phyloP scores from a whole-genome alignment of 2,888 invertebrate species.

The Cremastinae sp. region DNA sequence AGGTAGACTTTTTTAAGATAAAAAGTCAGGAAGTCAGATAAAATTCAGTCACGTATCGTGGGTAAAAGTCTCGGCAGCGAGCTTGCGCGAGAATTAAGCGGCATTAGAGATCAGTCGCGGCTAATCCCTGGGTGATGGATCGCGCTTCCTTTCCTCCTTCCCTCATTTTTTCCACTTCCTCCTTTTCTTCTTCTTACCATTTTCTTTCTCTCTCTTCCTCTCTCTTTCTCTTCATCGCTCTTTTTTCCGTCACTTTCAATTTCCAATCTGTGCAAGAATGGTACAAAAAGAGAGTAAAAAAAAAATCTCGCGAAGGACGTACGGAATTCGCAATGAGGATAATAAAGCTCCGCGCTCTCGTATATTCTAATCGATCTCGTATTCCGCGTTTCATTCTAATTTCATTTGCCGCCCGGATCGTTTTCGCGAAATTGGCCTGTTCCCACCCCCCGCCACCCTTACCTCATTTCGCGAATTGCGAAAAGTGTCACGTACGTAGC shows the following conservation, averaged over 20 bases:
- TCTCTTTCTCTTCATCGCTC: neutral
- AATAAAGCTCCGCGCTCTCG: slow-evolving; percentile 24
- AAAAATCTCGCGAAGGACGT: slow-evolving; percentile 24
- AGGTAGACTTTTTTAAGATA: too few relatives aligned
- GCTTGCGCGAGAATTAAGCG: slow-evolving; percentile 65
- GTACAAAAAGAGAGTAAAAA: slow-evolving; percentile 28
- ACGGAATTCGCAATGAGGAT: slow-evolving; percentile 56
- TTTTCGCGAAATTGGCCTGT: neutral
- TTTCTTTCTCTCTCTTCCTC: neutral
- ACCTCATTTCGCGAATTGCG: neutral
- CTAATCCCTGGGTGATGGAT: slow-evolving; percentile 71
- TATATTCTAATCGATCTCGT: neutral
- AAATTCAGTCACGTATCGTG: slow-evolving; percentile 70
- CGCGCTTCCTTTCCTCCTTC: slow-evolving; percentile 47
- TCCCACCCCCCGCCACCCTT: neutral
- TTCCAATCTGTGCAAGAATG: too few relatives aligned
- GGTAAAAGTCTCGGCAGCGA: slow-evolving; percentile 56
- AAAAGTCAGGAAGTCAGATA: slow-evolving; percentile 53
- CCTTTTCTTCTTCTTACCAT: slow-evolving; percentile 3
- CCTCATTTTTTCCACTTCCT: slow-evolving; percentile 21
- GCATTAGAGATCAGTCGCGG: slow-evolving; percentile 69
- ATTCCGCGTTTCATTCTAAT: neutral
- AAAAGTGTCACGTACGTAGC: neutral
- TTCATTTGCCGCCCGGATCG: slow-evolving; percentile 34
- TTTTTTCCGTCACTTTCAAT: neutral